A percentile compares a stretch with the other conserved stretches of the same genome.
phyloP scores from a whole-genome alignment of 2,888 invertebrate genomes.

The Habroteleia sp. region DNA sequence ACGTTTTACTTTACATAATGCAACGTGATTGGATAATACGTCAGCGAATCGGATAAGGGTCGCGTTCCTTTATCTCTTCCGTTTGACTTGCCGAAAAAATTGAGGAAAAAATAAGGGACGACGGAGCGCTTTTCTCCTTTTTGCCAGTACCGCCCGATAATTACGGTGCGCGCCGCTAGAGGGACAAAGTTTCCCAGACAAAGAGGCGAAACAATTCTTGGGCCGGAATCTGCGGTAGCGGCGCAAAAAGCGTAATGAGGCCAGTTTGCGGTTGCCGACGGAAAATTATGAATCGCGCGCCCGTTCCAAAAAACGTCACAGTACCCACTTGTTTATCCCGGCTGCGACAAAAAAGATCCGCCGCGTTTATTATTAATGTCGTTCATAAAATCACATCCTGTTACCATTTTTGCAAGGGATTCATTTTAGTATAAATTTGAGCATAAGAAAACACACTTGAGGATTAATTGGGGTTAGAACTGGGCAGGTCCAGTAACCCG shows the following conservation, averaged over 20 bases:
- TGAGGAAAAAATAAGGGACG: no score
- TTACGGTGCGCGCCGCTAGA: neutral
- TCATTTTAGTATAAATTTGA: no score
- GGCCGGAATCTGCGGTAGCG: constrained; percentile 76
- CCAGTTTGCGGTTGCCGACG: constrained; percentile 73
- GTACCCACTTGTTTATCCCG: constrained; percentile 62
- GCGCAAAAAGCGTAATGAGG: constrained; percentile 76
- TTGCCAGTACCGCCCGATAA: constrained; percentile 8
- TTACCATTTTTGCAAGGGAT: constrained; percentile 12
- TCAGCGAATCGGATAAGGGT: constrained; percentile 36
- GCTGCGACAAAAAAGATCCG: constrained; percentile 66
- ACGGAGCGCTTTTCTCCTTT: constrained; percentile 14
- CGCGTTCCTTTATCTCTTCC: constrained; percentile 12
- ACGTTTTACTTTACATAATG: constrained; percentile 64
- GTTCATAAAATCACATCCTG: constrained; percentile 38
- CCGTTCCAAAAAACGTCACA: constrained; percentile 64
- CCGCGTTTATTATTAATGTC: constrained; percentile 66
- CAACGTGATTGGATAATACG: constrained; percentile 55
- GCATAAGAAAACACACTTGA: no score
- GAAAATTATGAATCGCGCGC: constrained; percentile 76
- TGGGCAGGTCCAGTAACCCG: no score
- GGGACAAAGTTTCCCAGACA: constrained; percentile 47
- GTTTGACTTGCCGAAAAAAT: constrained; percentile 4
- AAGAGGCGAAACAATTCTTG: constrained; percentile 63
- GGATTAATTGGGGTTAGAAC: no score